Evolutionary conservation across 2,113 vertebrate species (phyloP), one percentile per base, ranked within the genome.

Genomic region (Hemicordylus capensis): DNA sequence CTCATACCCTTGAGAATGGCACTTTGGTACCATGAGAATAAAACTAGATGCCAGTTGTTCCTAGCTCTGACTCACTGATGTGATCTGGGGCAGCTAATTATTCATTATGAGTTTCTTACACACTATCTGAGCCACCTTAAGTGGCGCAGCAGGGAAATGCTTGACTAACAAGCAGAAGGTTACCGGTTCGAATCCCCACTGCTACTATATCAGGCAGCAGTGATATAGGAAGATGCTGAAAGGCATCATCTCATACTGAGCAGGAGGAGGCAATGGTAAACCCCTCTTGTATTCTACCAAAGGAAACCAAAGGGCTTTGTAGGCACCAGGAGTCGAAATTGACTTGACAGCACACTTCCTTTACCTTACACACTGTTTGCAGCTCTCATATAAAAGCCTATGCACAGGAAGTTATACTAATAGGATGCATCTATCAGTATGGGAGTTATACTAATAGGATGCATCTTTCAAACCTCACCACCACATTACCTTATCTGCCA

Each of bases 61-160:
- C 51, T 26, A 72, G 39, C n/a, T 59, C 66, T 17, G 66, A 85
- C 39, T 79, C 39, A 79, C 42, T 72, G 12, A 48, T 74, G 69
- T 82, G 69, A 82, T 72, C 31, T 72, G 39, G 42, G 51, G 22
- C 64, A 70, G 64, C 54, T 72, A 79, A 72, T 85, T 48, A 63
- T 79, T 70, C 51, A 61, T 76, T 58, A 72, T 58, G 39, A 34
- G 14, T 72, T 77, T 39, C 28, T 69, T 46, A 44, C 37, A 70
- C 4, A n/a, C n/a, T n/a, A n/a, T n/a, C n/a, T n/a, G n/a, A n/a
- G n/a, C n/a, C n/a, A n/a, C n/a, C n/a, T n/a, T n/a, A n/a, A n/a
- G n/a, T n/a, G n/a, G n/a, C n/a, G n/a, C n/a, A n/a, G n/a, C n/a
- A n/a, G n/a, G n/a, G n/a, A n/a, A n/a, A n/a, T n/a, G n/a, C n/a